Evolutionary conservation across 2,797 vertebrate genomes (phyloP).

Genomic region (Epinephelus coioides): DNA sequence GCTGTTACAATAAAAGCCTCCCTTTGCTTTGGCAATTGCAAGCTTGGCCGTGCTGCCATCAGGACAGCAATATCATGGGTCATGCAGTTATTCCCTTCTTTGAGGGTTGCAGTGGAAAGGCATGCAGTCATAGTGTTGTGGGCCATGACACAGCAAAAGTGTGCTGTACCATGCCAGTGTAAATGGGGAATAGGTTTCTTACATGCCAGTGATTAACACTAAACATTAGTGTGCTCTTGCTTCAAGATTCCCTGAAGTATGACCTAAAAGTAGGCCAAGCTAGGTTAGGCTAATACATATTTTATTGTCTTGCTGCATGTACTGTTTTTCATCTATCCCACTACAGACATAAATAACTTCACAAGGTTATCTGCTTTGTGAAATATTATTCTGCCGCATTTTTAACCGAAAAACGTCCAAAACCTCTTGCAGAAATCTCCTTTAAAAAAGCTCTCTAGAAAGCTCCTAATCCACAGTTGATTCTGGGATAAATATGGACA

Average conservation of each 20-base stretch:
- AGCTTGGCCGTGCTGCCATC: neutral
- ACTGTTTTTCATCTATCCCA: neutral
- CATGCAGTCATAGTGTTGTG: neutral
- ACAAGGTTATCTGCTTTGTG: conserved; percentile 23
- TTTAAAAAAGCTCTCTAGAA: conserved; percentile 47
- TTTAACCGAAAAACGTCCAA: conserved; percentile 14
- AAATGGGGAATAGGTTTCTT: neutral
- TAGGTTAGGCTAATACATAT: neutral
- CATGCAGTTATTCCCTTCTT: conserved; percentile 3
- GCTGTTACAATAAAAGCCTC: neutral
- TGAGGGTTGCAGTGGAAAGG: neutral
- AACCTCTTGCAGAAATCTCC: conserved; percentile 35
- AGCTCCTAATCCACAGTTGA: conserved; percentile 71
- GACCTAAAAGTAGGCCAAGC: neutral
- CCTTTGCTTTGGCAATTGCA: neutral
- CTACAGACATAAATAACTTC: conserved; percentile 15
- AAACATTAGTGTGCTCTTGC: neutral
- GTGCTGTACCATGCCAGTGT: neutral
- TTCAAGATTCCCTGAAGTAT: neutral
- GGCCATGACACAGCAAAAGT: neutral
- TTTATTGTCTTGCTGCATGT: neutral
- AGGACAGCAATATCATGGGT: conserved; percentile 7
- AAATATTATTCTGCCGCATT: conserved; percentile 41
- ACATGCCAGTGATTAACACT: neutral
- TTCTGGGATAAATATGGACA: conserved; percentile 67